Percentiles rank a stretch among this genome's conserved stretches.
Evolutionary conservation across 1,140 invertebrate genomes (phyloP).

Genomic region (Neotoxoptera formosana): DNA sequence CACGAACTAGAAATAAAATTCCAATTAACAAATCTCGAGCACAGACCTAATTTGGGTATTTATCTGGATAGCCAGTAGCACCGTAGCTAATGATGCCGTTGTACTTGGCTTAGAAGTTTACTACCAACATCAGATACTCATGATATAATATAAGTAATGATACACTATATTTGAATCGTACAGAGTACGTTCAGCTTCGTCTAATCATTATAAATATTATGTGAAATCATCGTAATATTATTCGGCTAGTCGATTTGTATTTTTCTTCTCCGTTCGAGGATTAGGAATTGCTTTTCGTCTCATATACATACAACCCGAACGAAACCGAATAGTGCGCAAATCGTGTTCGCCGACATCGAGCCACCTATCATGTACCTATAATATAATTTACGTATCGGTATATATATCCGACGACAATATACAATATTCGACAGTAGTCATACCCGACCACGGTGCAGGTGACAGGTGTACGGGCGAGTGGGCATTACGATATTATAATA

Average conservation of each 20-base stretch:
- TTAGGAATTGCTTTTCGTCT: too few relatives aligned
- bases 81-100: too few relatives aligned
- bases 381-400: neutral
- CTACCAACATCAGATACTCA: too few relatives aligned
- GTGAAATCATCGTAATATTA: neutral
- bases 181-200: neutral
- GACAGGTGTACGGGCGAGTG: too few relatives aligned
- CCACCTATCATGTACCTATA: neutral
- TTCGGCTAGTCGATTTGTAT: neutral
- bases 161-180: neutral
- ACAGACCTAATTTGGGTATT: neutral
- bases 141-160: too few relatives aligned
- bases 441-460: too few relatives aligned
- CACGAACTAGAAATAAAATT: neutral
- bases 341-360: neutral
- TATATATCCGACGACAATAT: accelerated
- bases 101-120: neutral
- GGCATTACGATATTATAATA: too few relatives aligned
- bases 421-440: neutral
- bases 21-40: neutral
- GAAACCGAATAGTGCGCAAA: neutral
- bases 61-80: too few relatives aligned
- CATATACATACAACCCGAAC: neutral
- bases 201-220: neutral
- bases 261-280: neutral